Percentiles rank a stretch among this genome's conserved stretches.
These are phyloP conservation scores for Acleris sparsana DNA, from an alignment of 2,888 invertebrate species.

Conservation along the genomic window DNA sequence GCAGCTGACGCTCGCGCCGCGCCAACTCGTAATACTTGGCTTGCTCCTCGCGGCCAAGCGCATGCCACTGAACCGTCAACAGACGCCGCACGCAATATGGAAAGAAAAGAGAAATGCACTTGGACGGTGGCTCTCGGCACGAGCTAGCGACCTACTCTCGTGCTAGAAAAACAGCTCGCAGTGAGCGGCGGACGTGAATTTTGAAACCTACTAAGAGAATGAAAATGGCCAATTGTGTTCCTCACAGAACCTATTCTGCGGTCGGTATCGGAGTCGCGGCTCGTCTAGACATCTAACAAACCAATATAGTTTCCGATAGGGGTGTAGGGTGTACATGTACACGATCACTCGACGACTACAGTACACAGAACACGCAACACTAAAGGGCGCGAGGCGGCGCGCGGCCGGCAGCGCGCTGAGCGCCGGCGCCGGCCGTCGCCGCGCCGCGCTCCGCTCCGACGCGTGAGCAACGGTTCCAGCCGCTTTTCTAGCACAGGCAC, in stretches of 20 bases:
- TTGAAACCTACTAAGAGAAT: conserved; percentile 70
- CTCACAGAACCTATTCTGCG: conserved; percentile 85
- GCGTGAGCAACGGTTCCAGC: conserved; percentile 67
- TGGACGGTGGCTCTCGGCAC: conserved; percentile 68
- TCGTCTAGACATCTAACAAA: conserved; percentile 80
- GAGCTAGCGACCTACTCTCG: conserved; percentile 81
- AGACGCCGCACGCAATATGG: conserved; percentile 76
- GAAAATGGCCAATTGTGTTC: conserved; percentile 82
- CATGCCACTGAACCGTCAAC: conserved; percentile 95
- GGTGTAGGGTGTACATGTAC: conserved; percentile 72
- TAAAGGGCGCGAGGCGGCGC: conserved; percentile 53
- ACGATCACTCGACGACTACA: conserved; percentile 82
- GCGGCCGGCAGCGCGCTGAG: conserved; percentile 42
- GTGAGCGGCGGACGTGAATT: conserved; percentile 77
- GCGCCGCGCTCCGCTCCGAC: conserved; percentile 49
- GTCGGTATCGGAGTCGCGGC: conserved; percentile 72
- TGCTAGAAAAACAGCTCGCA: conserved; percentile 89
- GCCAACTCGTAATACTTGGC: conserved; percentile 99
- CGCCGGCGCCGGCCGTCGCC: conserved; percentile 36
- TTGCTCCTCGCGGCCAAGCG: conserved; percentile 99
- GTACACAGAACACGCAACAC: conserved; percentile 79
- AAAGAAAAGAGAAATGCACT: conserved; percentile 83
- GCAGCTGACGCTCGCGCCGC: conserved; percentile 98
- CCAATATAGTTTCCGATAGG: conserved; percentile 80
- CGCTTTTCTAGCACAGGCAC: conserved; percentile 82